Base-by-base conservation (phyloP, 2,888 invertebrate species). In the Trachelus troglodyta region DNA sequence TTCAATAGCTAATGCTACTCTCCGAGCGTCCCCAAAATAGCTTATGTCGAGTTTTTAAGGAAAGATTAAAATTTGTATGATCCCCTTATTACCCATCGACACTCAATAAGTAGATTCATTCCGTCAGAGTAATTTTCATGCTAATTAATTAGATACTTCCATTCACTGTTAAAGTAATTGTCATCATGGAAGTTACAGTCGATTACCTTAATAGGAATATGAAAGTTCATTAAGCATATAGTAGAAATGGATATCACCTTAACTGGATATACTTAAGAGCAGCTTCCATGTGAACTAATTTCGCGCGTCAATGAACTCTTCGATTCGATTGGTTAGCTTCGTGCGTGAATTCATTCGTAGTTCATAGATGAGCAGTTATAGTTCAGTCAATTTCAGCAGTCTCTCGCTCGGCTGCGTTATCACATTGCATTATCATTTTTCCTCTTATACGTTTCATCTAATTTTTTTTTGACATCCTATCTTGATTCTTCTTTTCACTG, bases 241-340 rank as follows among this genome's bases (percentile, higher is more conserved):
- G 40, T 56, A 23, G 40, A 56, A 56, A 56, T 56, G 40, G 23
- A 56, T 56, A 56, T 56, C 40, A 23, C 40, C 40, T 56, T 56
- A 56, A 56, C 23, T 56, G 40, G 15, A 56, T 56, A 23, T 56
- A 56, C 40, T 56, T 56, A 23, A 56, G 23, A 56, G 40, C 40
- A 56, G 40, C 40, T 56, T 56, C 40, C 15, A 23, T 56, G 40
- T 34, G 71, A 79, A 77, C 77, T 81, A 85, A 85, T 86, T 86
- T 85, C 85, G 81, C 80, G 81, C 81, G 77, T 80, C 77, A 69
- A 75, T 77, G 81, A 78, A 80, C 85, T 79, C 81, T 78, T 81
- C 77, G 82, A 85, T 86, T 83, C 81, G 83, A 83, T 85, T 82
- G 81, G 85, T 82, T 85, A 82, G 81, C 82, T 83, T 81, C 81